Evolutionary conservation across 2,113 vertebrate species (phyloP).

Genomic region (Sakesphorus luctuosus): DNA sequence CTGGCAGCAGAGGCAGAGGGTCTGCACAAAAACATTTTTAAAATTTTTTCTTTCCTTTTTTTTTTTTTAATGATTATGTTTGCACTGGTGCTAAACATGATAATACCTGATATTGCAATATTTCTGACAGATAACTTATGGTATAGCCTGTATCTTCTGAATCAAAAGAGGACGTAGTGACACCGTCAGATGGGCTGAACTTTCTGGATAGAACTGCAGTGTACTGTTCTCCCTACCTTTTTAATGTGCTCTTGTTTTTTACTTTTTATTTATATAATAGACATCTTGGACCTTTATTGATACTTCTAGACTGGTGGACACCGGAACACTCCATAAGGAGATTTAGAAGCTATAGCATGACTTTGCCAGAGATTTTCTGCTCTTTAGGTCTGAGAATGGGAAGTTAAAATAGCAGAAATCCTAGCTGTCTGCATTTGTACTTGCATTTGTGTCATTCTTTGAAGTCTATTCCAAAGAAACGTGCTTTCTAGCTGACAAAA

Average conservation of each 20-base stretch:
- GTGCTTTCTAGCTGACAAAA: slow-evolving; percentile 8
- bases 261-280: neutral
- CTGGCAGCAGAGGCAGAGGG: neutral
- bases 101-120: neutral
- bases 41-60: neutral
- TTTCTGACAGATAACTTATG: neutral
- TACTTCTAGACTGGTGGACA: neutral
- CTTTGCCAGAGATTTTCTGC: neutral
- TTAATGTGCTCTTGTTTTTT: neutral
- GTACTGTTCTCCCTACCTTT: neutral
- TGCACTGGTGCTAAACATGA: neutral
- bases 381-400: neutral
- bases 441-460: slow-evolving; percentile 19
- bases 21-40: neutral
- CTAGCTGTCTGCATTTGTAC: neutral
- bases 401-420: neutral
- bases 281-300: neutral
- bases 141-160: neutral
- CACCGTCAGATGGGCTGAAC: neutral
- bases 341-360: neutral
- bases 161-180: neutral
- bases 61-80: neutral
- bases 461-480: slow-evolving; percentile 21
- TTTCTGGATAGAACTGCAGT: neutral
- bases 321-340: neutral